Conservation (phyloP, 2,797 vertebrate species). For the Chloroceryle inda region DNA sequence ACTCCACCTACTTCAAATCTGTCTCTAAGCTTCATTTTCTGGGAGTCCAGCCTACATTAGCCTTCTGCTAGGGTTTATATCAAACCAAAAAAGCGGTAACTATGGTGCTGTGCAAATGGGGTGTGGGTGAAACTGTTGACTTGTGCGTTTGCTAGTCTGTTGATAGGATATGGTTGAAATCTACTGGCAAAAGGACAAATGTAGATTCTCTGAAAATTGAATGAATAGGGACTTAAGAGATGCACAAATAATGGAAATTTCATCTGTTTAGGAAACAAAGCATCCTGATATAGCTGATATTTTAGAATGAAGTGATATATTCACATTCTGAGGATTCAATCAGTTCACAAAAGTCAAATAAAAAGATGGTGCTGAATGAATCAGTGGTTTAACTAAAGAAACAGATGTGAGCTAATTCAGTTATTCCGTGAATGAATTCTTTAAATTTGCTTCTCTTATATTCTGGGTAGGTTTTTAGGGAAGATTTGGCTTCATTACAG, state of each 20-base stretch:
- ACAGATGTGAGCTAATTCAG: neutral
- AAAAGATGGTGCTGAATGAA: neutral
- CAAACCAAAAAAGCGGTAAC: constrained; percentile 13
- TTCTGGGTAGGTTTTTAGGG: neutral
- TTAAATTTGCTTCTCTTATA: neutral
- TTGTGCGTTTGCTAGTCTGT: constrained; percentile 12
- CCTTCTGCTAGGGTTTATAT: constrained; percentile 63
- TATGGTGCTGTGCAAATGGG: constrained; percentile 4
- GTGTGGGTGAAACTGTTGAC: constrained; percentile 6
- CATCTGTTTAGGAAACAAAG: neutral
- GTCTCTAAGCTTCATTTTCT: constrained; percentile 52
- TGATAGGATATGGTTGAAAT: constrained; percentile 44
- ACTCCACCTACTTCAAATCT: constrained; percentile 67
- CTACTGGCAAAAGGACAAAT: constrained; percentile 40
- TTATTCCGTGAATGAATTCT: neutral
- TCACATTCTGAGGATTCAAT: neutral
- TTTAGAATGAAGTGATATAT: neutral
- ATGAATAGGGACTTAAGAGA: neutral
- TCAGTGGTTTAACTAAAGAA: neutral
- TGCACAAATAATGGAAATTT: neutral
- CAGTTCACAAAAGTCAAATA: neutral
- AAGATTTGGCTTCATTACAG: neutral
- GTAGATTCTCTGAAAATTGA: neutral
- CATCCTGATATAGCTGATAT: neutral
- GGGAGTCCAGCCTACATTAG: constrained; percentile 64